Base-by-base conservation (phyloP, 2,888 invertebrate species). In the Philonicus albiceps region DNA sequence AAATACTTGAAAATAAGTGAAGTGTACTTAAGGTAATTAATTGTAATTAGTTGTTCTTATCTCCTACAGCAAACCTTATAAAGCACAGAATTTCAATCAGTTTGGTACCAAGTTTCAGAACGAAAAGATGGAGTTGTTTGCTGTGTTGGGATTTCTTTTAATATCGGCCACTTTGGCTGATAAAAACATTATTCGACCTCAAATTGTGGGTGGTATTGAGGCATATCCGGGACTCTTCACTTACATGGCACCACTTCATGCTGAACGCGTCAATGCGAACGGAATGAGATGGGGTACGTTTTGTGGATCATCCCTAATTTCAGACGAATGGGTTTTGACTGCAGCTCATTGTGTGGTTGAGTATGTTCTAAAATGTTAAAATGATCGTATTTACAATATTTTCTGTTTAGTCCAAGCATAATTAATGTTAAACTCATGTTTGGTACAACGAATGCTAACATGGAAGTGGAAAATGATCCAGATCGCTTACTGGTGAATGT, bases 261-360 rank as follows among this genome's bases (percentile, higher is more conserved):
- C 78, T 43, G 22, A 43, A 6, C 37, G 49, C 0, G 13, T 16
- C 0, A 43, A 43, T 43, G 8, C n/a, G 8, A 16, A 78, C 8
- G 37, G 49, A 64, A 34, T 64, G 6, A 81, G 6, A 16, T 55
- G 31, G 37, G 7, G 19, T 19, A 64, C 64, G 3, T 64, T 64
- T 27, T 84, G 84, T 76, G 73, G 86, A 22, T 34, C 78, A 37
- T 64, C 37, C 49, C 72, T 85, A 2, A 31, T 85, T 40, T 11
- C 85, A 31, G 27, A 86, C 43, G 6, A 84, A 16, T 64, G 76
- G 19, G 84, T 87, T 2, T 34, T 87, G 8, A 87, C 87, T 22
- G 87, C 87, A 40, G 87, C 80, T 49, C 87, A 87, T 30, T 87
- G 87, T 27, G 13, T 84, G 5, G 7, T 22, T 19, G 73, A 30